These are phyloP conservation scores for Rafetus swinhoei DNA, from an alignment of 2,113 vertebrate species.

Conservation along the genomic window DNA sequence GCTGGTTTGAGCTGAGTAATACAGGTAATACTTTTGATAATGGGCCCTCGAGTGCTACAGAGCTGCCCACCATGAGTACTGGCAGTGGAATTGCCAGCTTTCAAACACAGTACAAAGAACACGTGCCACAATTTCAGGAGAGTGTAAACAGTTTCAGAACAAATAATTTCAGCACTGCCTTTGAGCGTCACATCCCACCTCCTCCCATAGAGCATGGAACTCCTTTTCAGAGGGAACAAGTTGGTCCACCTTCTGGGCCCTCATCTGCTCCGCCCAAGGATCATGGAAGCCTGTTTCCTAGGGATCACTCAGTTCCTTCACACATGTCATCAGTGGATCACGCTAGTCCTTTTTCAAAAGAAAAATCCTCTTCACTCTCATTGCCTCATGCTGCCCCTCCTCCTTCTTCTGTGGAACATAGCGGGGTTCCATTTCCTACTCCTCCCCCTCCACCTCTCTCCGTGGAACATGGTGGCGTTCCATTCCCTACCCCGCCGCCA, in stretches of 20 bases:
- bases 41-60: conserved; percentile 73
- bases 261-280: conserved; percentile 74
- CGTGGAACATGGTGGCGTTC: conserved; percentile 69
- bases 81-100: conserved; percentile 68
- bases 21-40: conserved; percentile 75
- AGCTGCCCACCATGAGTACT: conserved; percentile 71
- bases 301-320: conserved; percentile 71
- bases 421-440: conserved; percentile 77
- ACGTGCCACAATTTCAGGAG: conserved; percentile 75
- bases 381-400: conserved; percentile 73
- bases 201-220: conserved; percentile 73
- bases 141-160: conserved; percentile 78
- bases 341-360: conserved; percentile 76
- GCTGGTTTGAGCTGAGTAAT: conserved; percentile 80
- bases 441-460: conserved; percentile 74
- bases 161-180: conserved; percentile 72
- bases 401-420: conserved; percentile 70
- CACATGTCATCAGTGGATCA: conserved; percentile 79
- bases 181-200: conserved; percentile 78
- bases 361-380: conserved; percentile 48
- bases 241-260: conserved; percentile 61
- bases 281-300: conserved; percentile 74
- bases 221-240: conserved; percentile 76
- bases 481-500: conserved; percentile 71
- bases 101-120: conserved; percentile 80